These are phyloP conservation scores for Branchinecta lynchi DNA, from an alignment of 1,140 invertebrate genomes.

Conservation along the genomic window DNA sequence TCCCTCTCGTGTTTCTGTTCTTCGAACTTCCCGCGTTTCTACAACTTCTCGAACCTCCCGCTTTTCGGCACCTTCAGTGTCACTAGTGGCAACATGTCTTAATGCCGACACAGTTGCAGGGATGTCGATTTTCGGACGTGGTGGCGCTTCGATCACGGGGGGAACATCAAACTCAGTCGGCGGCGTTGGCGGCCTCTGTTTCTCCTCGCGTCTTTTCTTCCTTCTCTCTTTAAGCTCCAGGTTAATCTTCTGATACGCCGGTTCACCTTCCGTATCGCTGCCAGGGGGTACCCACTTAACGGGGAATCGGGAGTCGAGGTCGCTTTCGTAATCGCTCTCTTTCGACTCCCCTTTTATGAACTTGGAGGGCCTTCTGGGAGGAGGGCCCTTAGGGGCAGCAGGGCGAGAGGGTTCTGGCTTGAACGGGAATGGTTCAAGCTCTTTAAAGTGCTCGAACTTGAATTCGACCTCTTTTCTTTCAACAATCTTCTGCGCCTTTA, in stretches of 20 bases:
- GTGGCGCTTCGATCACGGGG: constrained; percentile 16
- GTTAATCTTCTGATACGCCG: constrained; percentile 37
- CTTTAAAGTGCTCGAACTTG: constrained; percentile 21
- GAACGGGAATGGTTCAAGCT: constrained; percentile 35
- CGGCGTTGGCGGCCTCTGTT: constrained; percentile 17
- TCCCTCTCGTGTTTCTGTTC: neutral
- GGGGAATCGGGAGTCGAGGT: constrained; percentile 46
- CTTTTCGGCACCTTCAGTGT: neutral
- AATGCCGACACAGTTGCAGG: neutral
- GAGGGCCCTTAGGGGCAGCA: constrained; percentile 30
- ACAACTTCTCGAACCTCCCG: no score
- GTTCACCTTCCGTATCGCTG: constrained; percentile 45
- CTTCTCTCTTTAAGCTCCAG: constrained; percentile 16
- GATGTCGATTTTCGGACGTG: constrained; percentile 17
- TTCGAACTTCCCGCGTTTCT: neutral
- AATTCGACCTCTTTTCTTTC: constrained; percentile 15
- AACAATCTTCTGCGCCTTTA: constrained; percentile 14
- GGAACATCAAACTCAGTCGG: constrained; percentile 19
- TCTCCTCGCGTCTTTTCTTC: neutral
- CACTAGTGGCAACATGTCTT: neutral
- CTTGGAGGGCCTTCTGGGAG: constrained; percentile 42
- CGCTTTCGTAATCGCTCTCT: constrained; percentile 55
- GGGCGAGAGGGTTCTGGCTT: constrained; percentile 29
- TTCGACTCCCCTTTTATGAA: constrained; percentile 51
- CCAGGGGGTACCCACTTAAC: constrained; percentile 46